These are phyloP conservation scores for Hormaphis cornu DNA, from an alignment of 1,140 invertebrate genomes.

Conservation along the genomic window DNA sequence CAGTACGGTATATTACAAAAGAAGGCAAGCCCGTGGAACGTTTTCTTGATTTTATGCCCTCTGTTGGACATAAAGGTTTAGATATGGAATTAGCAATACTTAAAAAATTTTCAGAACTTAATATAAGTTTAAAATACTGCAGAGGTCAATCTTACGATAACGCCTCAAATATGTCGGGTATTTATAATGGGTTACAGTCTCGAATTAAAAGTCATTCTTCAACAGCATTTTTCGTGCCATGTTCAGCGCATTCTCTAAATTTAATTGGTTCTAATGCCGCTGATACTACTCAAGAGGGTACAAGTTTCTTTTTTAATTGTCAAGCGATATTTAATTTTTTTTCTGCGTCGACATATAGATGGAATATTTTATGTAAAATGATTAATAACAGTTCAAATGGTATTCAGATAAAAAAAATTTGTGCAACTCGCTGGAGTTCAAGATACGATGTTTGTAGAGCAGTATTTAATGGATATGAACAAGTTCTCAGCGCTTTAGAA, in stretches of 20 bases:
- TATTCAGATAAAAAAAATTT: neutral
- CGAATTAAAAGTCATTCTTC: slow-evolving; percentile 39
- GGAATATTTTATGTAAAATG: slow-evolving; percentile 29
- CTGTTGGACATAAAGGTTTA: slow-evolving; percentile 10
- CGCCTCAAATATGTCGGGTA: slow-evolving; percentile 38
- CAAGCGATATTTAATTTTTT: slow-evolving; percentile 38
- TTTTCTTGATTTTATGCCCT: slow-evolving; percentile 17
- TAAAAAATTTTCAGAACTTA: slow-evolving; percentile 8
- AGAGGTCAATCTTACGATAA: slow-evolving; percentile 39
- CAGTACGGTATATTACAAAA: slow-evolving; percentile 24
- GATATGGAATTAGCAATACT: slow-evolving; percentile 1
- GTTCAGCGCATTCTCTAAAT: slow-evolving; percentile 41
- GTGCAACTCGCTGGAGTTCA: slow-evolving; percentile 34
- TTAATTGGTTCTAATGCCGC: slow-evolving; percentile 39
- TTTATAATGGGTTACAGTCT: slow-evolving; percentile 38
- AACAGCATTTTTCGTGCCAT: slow-evolving; percentile 38
- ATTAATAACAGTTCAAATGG: neutral
- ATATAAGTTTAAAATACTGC: neutral
- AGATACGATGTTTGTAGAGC: slow-evolving; percentile 34
- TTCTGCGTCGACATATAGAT: slow-evolving; percentile 36
- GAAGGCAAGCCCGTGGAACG: slow-evolving; percentile 19
- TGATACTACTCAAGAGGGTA: slow-evolving; percentile 35
- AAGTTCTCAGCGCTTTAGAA: slow-evolving; percentile 17
- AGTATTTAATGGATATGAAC: neutral
- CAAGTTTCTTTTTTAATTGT: slow-evolving; percentile 10